Evolutionary conservation across 2,797 vertebrate genomes (phyloP).

Genomic region (Cyprinella venusta): DNA sequence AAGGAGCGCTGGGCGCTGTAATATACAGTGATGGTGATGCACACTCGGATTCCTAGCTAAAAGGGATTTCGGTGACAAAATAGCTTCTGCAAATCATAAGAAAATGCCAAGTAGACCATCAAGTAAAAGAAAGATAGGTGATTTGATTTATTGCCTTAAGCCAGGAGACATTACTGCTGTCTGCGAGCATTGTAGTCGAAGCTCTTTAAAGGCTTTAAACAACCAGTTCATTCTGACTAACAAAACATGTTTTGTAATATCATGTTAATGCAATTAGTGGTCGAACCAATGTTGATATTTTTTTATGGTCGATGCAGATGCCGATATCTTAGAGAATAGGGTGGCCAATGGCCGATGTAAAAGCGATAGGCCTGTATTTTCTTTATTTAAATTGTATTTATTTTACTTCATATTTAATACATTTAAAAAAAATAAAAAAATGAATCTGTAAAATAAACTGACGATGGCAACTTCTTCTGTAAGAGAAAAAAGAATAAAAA

Average conservation of each 20-base stretch:
- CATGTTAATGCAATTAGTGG: neutral
- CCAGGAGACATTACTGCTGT: neutral
- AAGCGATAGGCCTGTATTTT: neutral
- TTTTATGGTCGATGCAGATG: neutral
- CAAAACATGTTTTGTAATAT: neutral
- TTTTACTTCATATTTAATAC: neutral
- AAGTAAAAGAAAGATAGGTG: conserved; percentile 14
- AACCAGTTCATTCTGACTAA: neutral
- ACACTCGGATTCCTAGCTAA: conserved; percentile 32
- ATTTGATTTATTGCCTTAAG: conserved; percentile 36
- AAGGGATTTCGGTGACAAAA: conserved; percentile 43
- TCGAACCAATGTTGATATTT: neutral
- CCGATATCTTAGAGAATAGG: neutral
- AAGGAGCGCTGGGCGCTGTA: conserved; percentile 48
- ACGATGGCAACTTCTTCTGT: neutral
- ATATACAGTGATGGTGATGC: conserved; percentile 43
- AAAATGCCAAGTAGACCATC: conserved; percentile 45
- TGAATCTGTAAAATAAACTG: neutral
- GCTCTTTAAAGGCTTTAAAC: conserved; percentile 2
- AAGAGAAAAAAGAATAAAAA: neutral
- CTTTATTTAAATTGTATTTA: neutral
- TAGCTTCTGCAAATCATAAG: conserved; percentile 45
- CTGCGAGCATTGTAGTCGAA: neutral
- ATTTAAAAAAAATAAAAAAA: too few species aligned
- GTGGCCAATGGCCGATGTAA: neutral